Base-by-base conservation (phyloP, 1,140 invertebrate species). In the Papilio glaucus region DNA sequence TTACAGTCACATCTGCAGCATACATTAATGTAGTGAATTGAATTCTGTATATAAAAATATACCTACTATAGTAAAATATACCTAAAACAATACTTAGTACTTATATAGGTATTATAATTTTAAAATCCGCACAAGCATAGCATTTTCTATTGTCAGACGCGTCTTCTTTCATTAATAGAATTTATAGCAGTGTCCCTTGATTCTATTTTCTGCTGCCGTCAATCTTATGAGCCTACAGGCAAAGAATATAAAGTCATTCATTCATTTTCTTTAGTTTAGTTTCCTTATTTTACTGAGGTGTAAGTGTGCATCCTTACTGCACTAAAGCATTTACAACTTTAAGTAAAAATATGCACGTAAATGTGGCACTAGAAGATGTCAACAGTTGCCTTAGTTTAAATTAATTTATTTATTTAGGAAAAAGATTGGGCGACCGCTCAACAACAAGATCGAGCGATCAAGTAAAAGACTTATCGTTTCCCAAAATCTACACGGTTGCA, bases 191-290 rank as follows among this genome's bases (percentile, higher is more conserved):
- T 33, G 2, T 53, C 9, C 42, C 21, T 53, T 53, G 18, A 24
- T 53, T 24, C 21, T 53, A 53, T 53, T 53, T 53, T 53, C 15
- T 53, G 45, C 45, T 24, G 45, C 21, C 18, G 10, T 53, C 49
- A 24, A 57, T 57, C 49, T 57, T 57, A 18, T 53, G 45, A 10
- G 10, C 2, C 9, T 12, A 8, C 49, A 24, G 4, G 2, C 5
- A 0, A 53, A 53, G 49, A 53, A 53, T 57, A 26, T 9, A 57
- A 57, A 57, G 2, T 49, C 21, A 24, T 57, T 26, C 9, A 57
- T 26, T 57, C 10, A 12, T 57, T 57, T 57, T 57, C 49, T 21
- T 26, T 57, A 57, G 29, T 33, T 33, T 33, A 3, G 2, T 33
- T 33, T 33, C 6, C 29, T 33, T 33, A 3, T 3, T 33, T 3